Conservation (phyloP, 2,797 vertebrate genomes). For the Myotis pilosus region DNA sequence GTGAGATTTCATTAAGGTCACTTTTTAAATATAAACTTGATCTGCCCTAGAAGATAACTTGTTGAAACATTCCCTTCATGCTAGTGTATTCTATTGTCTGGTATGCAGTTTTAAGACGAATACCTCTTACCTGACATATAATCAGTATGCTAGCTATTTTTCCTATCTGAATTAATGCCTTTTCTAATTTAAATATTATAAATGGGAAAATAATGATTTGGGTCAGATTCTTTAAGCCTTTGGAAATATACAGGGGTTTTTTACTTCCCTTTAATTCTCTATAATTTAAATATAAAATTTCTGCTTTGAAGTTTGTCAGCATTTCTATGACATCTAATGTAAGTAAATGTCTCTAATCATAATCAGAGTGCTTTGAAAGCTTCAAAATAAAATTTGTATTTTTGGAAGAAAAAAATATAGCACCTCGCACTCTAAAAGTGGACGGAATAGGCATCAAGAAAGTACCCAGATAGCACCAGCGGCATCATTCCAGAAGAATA, state of each 20-base stretch:
- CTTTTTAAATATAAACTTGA: background rate
- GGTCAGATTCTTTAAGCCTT: background rate
- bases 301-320: background rate
- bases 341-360: background rate
- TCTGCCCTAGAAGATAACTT: background rate
- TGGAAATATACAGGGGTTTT: background rate
- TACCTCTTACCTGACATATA: background rate
- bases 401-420: background rate
- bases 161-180: background rate
- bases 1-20: background rate
- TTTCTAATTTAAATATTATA: background rate
- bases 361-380: background rate
- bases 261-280: background rate
- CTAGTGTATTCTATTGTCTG: background rate
- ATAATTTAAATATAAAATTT: background rate
- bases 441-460: background rate
- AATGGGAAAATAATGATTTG: background rate
- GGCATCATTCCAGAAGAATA: background rate
- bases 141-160: background rate
- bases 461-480: background rate
- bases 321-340: background rate
- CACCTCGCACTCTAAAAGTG: background rate
- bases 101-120: background rate
- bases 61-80: background rate
- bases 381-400: background rate